These are phyloP conservation scores for Paelopatides confundens DNA, from an alignment of 53 echinoderm and acorn worm species.

Conservation along the genomic window DNA sequence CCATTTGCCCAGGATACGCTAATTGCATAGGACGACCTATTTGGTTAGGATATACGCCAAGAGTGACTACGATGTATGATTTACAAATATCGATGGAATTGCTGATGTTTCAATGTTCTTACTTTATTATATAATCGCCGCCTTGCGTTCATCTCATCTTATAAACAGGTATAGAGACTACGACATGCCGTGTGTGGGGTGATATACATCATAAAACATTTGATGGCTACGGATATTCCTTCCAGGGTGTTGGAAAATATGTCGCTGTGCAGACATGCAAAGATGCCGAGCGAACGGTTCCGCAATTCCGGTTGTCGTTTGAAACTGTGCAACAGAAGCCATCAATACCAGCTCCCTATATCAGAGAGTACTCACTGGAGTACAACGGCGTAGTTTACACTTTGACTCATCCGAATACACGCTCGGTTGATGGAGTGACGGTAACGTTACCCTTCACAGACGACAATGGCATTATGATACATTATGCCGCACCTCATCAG, in stretches of 20 bases:
- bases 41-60: too few relatives aligned
- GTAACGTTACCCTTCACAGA: conserved; percentile 22
- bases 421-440: neutral
- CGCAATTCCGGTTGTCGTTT: neutral
- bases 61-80: too few relatives aligned
- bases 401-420: neutral
- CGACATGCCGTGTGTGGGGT: conserved; percentile 19
- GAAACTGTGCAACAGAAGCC: neutral
- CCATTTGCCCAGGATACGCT: too few relatives aligned
- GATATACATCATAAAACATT: conserved; percentile 35
- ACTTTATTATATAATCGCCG: too few relatives aligned
- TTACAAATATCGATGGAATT: too few relatives aligned
- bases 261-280: conserved; percentile 17
- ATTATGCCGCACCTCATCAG: conserved; percentile 7
- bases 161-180: neutral
- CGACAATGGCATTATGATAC: conserved; percentile 5
- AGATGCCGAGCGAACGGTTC: neutral
- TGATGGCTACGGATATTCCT: conserved; percentile 25
- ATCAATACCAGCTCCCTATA: neutral
- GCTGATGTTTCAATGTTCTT: too few relatives aligned
- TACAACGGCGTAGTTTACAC: conserved; percentile 8
- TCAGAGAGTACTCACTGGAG: neutral
- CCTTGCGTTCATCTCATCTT: too few relatives aligned
- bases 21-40: too few relatives aligned
- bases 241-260: neutral